phyloP scores from a whole-genome alignment of 2,888 invertebrate genomes.

The Ditula angustiorana region DNA sequence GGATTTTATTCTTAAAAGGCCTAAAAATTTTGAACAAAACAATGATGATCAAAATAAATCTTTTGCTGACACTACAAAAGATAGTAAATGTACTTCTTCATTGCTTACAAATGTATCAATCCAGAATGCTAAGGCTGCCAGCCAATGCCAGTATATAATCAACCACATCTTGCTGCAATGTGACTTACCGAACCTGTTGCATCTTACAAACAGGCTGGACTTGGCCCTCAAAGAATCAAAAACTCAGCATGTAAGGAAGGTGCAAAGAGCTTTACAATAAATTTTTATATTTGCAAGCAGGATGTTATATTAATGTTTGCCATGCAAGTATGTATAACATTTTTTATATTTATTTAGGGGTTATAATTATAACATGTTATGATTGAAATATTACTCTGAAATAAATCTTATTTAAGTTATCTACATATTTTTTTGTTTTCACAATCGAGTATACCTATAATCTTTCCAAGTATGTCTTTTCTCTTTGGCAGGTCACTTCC shows the following conservation, averaged over 20 bases:
- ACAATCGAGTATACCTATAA: background rate
- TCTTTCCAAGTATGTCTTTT: no score
- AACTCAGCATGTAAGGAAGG: slow-evolving; percentile 84
- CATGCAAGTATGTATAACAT: no score
- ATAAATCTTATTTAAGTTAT: background rate
- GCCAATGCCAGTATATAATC: slow-evolving; percentile 74
- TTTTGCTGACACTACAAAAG: slow-evolving; percentile 24
- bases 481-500: no score
- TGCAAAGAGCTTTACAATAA: slow-evolving; percentile 75
- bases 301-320: background rate
- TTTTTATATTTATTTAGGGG: no score
- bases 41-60: slow-evolving; percentile 46
- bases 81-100: slow-evolving; percentile 44
- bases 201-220: slow-evolving; percentile 82
- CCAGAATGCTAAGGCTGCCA: slow-evolving; percentile 72
- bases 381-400: background rate
- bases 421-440: background rate
- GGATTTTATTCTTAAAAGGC: slow-evolving; percentile 69
- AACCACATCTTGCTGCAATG: slow-evolving; percentile 78
- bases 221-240: slow-evolving; percentile 85
- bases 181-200: slow-evolving; percentile 83
- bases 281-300: background rate
- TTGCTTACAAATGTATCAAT: slow-evolving; percentile 61
- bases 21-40: slow-evolving; percentile 64
- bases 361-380: background rate